Base-by-base conservation (phyloP, 2,888 invertebrate species). In the Tipula unca region DNA sequence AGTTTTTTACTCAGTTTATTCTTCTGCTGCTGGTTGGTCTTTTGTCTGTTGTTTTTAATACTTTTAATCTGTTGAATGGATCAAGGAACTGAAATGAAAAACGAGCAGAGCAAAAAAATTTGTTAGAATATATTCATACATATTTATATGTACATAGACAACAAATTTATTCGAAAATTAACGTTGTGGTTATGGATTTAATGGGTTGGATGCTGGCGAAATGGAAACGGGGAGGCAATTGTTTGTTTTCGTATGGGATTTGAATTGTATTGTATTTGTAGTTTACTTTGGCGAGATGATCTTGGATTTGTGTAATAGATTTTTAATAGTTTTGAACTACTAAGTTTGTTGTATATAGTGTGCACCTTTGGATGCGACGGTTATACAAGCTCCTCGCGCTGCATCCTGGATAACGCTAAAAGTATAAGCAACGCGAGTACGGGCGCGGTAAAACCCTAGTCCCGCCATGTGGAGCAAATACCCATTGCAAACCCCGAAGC, bases 11-110 rank as follows among this genome's bases (percentile, higher is more conserved):
- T 10, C 10, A 39, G 3, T n/a, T 48, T 25, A 10, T 69, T 69
- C 13, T n/a, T 69, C 69, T 69, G 20, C 17, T 48, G 48, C 25
- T 69, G 25, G 69, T 25, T 69, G 69, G 25, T 69, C 69, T 69
- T 69, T 25, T 69, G 69, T 69, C 69, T 69, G 69, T 25, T 69
- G 20, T 8, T 69, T 69, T 69, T 25, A 69, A 25, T 69, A 69
- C 69, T 69, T 69, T 69, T 69, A 69, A 69, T 69, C 69, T 69
- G 69, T 69, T 69, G 69, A 69, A 69, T 69, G 10, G 69, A 69
- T 69, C 69, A 69, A 25, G 69, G 69, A 69, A 69, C 69, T 69
- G 69, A 69, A 69, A 69, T 69, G 69, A 69, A 69, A 69, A 69
- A 69, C 3, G 69, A 69, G 69, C 69, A 69, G 69, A 69, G 25